Conservation (phyloP, 2,113 vertebrate species). For the Mola mola region DNA sequence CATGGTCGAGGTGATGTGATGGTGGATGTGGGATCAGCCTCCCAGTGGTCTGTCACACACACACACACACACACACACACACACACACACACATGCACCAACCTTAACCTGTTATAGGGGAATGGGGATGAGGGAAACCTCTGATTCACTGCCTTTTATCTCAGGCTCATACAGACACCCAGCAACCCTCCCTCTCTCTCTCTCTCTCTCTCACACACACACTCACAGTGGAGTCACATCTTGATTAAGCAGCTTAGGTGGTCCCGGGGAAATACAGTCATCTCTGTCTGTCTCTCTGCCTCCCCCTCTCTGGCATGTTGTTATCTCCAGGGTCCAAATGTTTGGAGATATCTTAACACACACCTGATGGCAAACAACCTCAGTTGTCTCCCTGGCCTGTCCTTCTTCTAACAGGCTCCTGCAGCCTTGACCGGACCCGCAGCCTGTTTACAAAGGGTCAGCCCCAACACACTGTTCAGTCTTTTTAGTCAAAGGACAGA, state of each 20-base stretch:
- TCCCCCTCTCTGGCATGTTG: slow-evolving; percentile 71
- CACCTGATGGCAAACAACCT: slow-evolving; percentile 76
- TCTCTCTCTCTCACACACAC: slow-evolving; percentile 36
- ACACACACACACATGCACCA: slow-evolving; percentile 35
- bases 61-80: slow-evolving; percentile 26
- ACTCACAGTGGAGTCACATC: slow-evolving; percentile 66
- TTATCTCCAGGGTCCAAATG: slow-evolving; percentile 78
- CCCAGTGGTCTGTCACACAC: slow-evolving; percentile 39
- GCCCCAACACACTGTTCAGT: slow-evolving; percentile 55
- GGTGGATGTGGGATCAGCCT: slow-evolving; percentile 61
- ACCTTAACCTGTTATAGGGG: slow-evolving; percentile 58
- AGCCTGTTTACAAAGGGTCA: slow-evolving; percentile 65
- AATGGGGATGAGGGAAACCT: slow-evolving; percentile 73
- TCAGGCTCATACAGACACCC: slow-evolving; percentile 45
- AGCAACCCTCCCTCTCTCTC: slow-evolving; percentile 5
- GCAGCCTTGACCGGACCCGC: slow-evolving; percentile 64
- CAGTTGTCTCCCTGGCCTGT: slow-evolving; percentile 65
- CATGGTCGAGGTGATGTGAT: slow-evolving; percentile 66
- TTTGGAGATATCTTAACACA: slow-evolving; percentile 81
- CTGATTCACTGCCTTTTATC: slow-evolving; percentile 77
- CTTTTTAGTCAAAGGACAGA: slow-evolving; percentile 55
- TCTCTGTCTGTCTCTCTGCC: slow-evolving; percentile 65
- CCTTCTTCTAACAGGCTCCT: slow-evolving; percentile 68
- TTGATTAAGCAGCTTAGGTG: slow-evolving; percentile 80
- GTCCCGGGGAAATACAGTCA: slow-evolving; percentile 72